Evolutionary conservation across 2,113 vertebrate genomes (phyloP), one percentile per base, ranked within the genome.

Genomic region (Tonatia bakeri): DNA sequence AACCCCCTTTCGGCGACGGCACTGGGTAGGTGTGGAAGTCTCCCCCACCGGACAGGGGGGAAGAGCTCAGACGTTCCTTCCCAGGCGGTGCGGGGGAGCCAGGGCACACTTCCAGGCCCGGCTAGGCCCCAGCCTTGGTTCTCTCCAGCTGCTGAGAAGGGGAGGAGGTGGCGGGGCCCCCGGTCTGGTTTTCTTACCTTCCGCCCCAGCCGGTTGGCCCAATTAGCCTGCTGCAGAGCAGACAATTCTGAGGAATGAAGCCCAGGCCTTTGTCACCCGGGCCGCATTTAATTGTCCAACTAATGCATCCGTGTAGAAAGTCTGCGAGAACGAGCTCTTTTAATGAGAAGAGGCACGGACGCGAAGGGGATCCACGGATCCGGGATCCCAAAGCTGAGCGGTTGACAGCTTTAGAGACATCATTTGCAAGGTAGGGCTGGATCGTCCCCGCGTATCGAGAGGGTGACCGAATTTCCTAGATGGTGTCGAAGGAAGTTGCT

Each of bases 361-460:
- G 14, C 1, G 16, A 28, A 38, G 65, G 24, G 16, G 70, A 45
- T 54, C 20, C 20, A 0, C 2, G 11, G 83, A 24, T 26, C 47
- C 9, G 14, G 11, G 73, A 19, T 26, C 47, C 9, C 19, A 14
- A 93, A 77, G 36, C 43, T 12, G 2, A 0, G 10, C 26, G 4
- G 36, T 70, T 86, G n/a, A 73, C n/a, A 70, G 36, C 77, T 72
- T 92, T 54, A 52, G 47, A 45, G 72, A 67, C 14, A 4, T 47
- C 45, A n/a, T 65, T 87, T 94, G 20, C 50, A 67, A 92, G 40
- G n/a, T 33, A 40, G n/a, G 26, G 24, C 45, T 76, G n/a, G 33
- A 52, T 28, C 1, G 3, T 70, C 50, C 13, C 15, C 13, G 4
- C 20, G 6, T 7, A 40, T 36, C 0, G 0, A 76, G 17, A 31